Evolutionary conservation across 2,797 vertebrate species (phyloP), one percentile per base, ranked within the genome.

Genomic region (Staurois parvus): DNA sequence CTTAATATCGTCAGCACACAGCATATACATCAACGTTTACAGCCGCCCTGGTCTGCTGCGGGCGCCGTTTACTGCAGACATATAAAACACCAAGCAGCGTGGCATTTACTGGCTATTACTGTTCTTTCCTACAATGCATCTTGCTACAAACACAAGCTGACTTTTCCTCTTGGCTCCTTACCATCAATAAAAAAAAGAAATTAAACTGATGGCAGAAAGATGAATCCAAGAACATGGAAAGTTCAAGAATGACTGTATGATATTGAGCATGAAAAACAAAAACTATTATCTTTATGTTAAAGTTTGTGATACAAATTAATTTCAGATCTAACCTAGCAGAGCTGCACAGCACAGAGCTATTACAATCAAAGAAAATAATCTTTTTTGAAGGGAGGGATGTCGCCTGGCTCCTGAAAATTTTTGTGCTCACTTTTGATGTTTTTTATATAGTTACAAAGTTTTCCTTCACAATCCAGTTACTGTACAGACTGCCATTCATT

Each of bases 11-110:
- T 86, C 81, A 66, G 73, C 84, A 66, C 69, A 59, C 30, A 48
- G 48, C 76, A 82, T 86, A 70, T 82, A 82, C 75, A 86, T 86
- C 84, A 86, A n/a, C 69, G 40, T 66, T 81, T 86, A 86, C 76
- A 72, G 79, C 79, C 21, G 73, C 69, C 59, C 52, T 77, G 73
- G 79, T 29, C 73, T 11, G 52, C 52, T 30, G 34, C 45, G 48
- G 29, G 26, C 29, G 34, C 79, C 59, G 56, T 82, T 81, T 86
- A 81, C 45, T 66, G 72, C 64, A 59, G 40, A 76, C 68, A 34
- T 81, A 76, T 76, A 82, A 86, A 76, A 68, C 45, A 68, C 45
- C 17, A 37, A 56, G 84, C 26, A 76, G 26, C 24, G 34, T 78
- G 30, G 73, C 83, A 59, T 62, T 84, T 26, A 30, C 75, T 21